Percentiles rank a stretch among this genome's conserved stretches.
Evolutionary conservation across 2,797 vertebrate species (phyloP).

Genomic region (Scleropages formosus): DNA sequence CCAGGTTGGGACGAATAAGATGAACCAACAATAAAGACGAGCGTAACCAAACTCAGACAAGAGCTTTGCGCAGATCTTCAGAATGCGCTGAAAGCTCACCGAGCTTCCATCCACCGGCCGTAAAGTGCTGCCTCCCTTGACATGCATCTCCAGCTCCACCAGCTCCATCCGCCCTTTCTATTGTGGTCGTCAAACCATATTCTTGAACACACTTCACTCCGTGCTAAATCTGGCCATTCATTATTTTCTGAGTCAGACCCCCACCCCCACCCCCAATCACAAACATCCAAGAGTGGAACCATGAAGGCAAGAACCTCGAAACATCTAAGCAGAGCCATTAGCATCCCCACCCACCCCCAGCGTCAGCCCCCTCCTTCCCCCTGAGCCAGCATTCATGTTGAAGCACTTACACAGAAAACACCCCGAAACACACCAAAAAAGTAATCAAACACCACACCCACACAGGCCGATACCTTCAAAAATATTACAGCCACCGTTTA

Average conservation of each 20-base stretch:
- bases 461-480: too few species aligned
- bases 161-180: slow-evolving; percentile 12
- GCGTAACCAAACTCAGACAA: slow-evolving; percentile 7
- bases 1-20: neutral
- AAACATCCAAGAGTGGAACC: slow-evolving; percentile 1
- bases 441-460: too few species aligned
- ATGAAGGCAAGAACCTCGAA: slow-evolving; percentile 2
- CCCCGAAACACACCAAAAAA: neutral
- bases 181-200: slow-evolving; percentile 20
- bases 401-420: neutral
- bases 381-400: neutral
- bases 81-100: neutral
- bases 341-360: neutral
- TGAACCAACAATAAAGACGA: neutral
- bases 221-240: slow-evolving; percentile 18
- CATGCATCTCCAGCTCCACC: neutral
- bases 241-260: slow-evolving; percentile 24
- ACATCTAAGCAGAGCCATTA: neutral
- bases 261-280: neutral
- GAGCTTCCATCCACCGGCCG: too few species aligned
- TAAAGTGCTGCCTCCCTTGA: too few species aligned
- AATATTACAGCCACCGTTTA: too few species aligned
- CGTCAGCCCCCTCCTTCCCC: neutral
- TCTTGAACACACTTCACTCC: slow-evolving; percentile 24
- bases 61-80: neutral